Evolutionary conservation across 1,140 invertebrate species (phyloP).

Genomic region (Lepidurus apus): DNA sequence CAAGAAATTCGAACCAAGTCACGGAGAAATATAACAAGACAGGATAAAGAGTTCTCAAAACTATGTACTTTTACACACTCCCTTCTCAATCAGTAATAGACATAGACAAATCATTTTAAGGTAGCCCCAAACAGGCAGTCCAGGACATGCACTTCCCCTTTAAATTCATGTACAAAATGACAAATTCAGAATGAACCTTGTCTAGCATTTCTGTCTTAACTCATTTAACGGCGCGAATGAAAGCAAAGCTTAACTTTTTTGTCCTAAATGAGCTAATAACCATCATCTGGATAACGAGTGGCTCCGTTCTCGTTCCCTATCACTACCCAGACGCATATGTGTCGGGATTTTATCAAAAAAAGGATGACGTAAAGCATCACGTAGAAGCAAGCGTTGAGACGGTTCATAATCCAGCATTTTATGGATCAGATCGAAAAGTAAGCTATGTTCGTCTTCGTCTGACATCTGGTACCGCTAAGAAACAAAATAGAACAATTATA

Average conservation of each 20-base stretch:
- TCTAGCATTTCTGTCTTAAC: not conserved
- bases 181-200: not conserved
- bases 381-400: conserved; percentile 75
- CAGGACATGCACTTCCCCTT: not conserved
- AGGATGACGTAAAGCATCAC: conserved; percentile 82
- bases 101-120: conserved; percentile 7
- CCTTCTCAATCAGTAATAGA: not conserved
- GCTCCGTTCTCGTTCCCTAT: conserved; percentile 53
- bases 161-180: conserved; percentile 18
- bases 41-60: not conserved
- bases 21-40: not conserved
- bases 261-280: not conserved
- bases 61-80: conserved; percentile 19
- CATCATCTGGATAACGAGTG: conserved; percentile 57
- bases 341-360: conserved; percentile 83
- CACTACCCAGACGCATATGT: conserved; percentile 61
- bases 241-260: not conserved
- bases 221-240: not conserved
- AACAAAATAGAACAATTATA: not conserved
- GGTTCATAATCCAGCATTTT: conserved; percentile 98
- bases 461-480: conserved; percentile 79
- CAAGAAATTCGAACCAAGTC: too few relatives aligned
- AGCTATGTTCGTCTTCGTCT: conserved; percentile 83
- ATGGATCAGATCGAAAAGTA: conserved; percentile 89
- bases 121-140: not conserved